Evolutionary conservation across 2,797 vertebrate species (phyloP).

Genomic region (Pachyuromys duprasi): DNA sequence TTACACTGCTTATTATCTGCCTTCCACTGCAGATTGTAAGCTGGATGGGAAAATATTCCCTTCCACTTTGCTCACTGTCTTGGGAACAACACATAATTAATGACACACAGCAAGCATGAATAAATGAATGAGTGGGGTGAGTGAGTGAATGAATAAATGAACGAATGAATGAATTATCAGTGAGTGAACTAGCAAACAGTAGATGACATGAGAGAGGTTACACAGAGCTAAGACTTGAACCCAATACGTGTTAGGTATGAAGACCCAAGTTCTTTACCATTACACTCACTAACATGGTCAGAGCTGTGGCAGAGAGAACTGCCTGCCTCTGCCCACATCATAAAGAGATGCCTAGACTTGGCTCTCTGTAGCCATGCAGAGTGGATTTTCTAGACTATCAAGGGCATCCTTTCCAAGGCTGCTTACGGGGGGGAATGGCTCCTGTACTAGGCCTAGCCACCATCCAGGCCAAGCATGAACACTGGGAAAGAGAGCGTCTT

Average conservation of each 20-base stretch:
- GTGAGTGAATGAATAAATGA: background rate
- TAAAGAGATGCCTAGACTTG: background rate
- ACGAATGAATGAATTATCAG: background rate
- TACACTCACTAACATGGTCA: too few relatives aligned
- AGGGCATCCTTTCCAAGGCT: background rate
- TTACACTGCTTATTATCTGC: background rate
- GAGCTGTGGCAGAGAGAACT: background rate
- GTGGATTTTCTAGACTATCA: background rate
- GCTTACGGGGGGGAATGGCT: background rate
- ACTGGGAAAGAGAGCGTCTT: background rate
- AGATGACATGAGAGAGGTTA: background rate
- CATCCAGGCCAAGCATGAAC: background rate
- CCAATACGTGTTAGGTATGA: background rate
- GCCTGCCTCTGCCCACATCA: background rate
- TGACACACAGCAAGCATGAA: background rate
- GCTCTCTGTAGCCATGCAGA: background rate
- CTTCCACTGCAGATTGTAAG: background rate
- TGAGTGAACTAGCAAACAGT: background rate
- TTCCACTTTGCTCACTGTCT: background rate
- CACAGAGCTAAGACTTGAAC: background rate
- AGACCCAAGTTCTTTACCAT: background rate
- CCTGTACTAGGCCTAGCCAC: background rate
- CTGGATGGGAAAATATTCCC: background rate
- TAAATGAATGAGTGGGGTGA: background rate
- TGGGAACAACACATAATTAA: background rate